Evolutionary conservation across 2,888 invertebrate species (phyloP), one percentile per base, ranked within the genome.

Genomic region (Plagodis dolabraria): DNA sequence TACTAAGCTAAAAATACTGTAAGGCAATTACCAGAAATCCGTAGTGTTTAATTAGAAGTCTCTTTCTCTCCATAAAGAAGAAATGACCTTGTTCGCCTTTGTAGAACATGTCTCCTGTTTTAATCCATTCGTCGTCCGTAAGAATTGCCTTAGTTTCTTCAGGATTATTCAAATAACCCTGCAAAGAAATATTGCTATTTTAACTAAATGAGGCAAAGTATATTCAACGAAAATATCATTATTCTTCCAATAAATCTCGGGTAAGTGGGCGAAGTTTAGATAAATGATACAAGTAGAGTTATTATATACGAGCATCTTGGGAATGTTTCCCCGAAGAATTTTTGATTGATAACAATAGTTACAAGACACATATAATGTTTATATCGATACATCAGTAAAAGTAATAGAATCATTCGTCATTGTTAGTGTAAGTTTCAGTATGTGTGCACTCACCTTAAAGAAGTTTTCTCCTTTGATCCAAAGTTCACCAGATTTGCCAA

Each of bases 121-220:
- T 80, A 48, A 86, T 63, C 80, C 83, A 85, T 5, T 79, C 83
- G 45, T 85, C 80, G 7, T 75, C 71, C 6, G 80, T 79, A 45
- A 82, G 53, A 49, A 83, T 74, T 38, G 67, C 67, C 43, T 63
- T 69, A 8, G 82, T 82, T 60, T 83, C 83, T 54, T 80, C 75
- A 9, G 71, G 70, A 60, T 84, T 83, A 47, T 80, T 78, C 12
- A 79, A 63, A 67, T 85, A 86, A 33, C 80, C 83, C 83, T 85
- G 64, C 33, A 69, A 74, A 57, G 38, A 49, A 45, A 49, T 52
- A 46, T 22, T 42, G 38, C 52, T 54, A 34, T 56, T 36, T 45
- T 45, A 52, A 58, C 48, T 12, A 47, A 47, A 51, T 47, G 51
- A 51, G 38, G 42, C 12, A 33, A 44, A 50, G 42, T 46, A 51